phyloP scores from a whole-genome alignment of 2,797 vertebrate genomes.

The Notolabrus celidotus region DNA sequence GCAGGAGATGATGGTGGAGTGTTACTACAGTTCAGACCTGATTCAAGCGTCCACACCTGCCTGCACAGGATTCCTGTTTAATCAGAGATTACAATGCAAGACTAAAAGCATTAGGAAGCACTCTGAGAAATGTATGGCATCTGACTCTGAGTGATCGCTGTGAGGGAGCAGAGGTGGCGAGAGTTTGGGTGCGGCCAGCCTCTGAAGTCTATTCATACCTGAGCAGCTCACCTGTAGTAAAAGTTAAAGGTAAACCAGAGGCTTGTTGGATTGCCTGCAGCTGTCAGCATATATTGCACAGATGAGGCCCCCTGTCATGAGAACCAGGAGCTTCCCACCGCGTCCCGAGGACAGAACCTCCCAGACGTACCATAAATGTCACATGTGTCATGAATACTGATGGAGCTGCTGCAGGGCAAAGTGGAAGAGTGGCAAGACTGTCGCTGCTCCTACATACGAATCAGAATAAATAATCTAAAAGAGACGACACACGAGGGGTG shows the following conservation, averaged over 20 bases:
- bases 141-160: neutral
- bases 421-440: constrained; percentile 1
- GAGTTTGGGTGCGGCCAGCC: neutral
- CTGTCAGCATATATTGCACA: constrained; percentile 25
- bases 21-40: constrained; percentile 7
- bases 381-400: constrained; percentile 52
- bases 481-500: constrained; percentile 10
- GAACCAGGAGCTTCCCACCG: constrained; percentile 17
- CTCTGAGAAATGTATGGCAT: constrained; percentile 54
- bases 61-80: constrained; percentile 34
- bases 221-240: constrained; percentile 38
- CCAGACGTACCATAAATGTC: constrained; percentile 40
- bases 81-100: constrained; percentile 35
- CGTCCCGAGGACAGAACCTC: neutral
- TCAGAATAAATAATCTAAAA: constrained; percentile 26
- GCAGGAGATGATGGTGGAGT: neutral
- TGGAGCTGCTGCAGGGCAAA: constrained; percentile 22
- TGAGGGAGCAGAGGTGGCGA: neutral
- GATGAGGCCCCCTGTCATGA: constrained; percentile 18
- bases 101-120: neutral
- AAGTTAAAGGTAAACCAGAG: constrained; percentile 32
- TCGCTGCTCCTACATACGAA: neutral
- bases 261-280: constrained; percentile 7
- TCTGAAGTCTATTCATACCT: constrained; percentile 17
- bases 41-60: constrained; percentile 36